These are phyloP conservation scores for Epinephelus fuscoguttatus DNA, from an alignment of 2,113 vertebrate genomes.

Conservation along the genomic window DNA sequence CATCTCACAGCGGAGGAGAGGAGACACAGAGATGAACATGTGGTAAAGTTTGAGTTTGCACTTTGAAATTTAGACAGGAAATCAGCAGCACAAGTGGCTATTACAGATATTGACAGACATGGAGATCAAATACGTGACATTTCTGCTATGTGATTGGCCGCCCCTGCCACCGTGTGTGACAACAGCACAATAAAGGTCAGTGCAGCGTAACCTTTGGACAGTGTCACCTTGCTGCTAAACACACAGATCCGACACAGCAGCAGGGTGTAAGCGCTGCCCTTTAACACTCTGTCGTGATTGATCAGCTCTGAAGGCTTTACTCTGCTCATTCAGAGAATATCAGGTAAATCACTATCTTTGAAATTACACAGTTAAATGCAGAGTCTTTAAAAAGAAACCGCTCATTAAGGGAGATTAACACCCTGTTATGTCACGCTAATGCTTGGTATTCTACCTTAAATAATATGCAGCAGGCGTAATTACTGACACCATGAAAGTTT, in stretches of 20 bases:
- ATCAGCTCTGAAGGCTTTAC: constrained; percentile 49
- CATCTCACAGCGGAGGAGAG: neutral
- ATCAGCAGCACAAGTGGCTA: neutral
- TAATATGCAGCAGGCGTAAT: constrained; percentile 27
- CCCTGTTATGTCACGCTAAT: constrained; percentile 41
- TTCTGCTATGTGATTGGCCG: constrained; percentile 13
- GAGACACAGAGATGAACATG: neutral
- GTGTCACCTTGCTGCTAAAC: constrained; percentile 56
- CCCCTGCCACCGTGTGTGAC: constrained; percentile 28
- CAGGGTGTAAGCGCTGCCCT: constrained; percentile 65
- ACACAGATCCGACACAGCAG: constrained; percentile 52
- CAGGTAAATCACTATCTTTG: constrained; percentile 26
- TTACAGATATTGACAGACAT: neutral
- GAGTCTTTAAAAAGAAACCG: constrained; percentile 38
- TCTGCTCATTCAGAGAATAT: constrained; percentile 37
- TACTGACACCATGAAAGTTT: constrained; percentile 32
- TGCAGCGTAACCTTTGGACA: constrained; percentile 62
- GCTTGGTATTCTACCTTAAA: constrained; percentile 28
- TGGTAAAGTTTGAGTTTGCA: neutral
- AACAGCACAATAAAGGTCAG: constrained; percentile 49
- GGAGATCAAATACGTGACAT: constrained; percentile 40
- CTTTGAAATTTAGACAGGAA: neutral
- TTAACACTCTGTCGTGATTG: constrained; percentile 62
- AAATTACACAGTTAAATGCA: constrained; percentile 24
- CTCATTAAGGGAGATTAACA: constrained; percentile 59